A percentile compares a stretch with the other conserved stretches of the same genome.
These are phyloP conservation scores for Nannoperca australis DNA, from an alignment of 2,797 vertebrate genomes.

Conservation along the genomic window DNA sequence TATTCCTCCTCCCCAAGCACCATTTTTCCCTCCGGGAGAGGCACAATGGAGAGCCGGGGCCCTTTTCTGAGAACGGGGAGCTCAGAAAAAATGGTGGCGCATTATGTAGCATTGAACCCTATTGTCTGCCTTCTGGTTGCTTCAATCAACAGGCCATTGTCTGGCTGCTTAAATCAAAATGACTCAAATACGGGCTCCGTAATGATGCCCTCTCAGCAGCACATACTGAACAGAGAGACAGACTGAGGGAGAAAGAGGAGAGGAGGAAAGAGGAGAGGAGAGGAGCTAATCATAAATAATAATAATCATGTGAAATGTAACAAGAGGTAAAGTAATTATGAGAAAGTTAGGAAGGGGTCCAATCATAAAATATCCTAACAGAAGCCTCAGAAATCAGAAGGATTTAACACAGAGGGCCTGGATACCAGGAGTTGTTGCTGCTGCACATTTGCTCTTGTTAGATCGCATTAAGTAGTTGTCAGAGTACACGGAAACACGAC, in stretches of 20 bases:
- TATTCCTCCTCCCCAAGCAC: conserved; percentile 99
- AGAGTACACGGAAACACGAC: conserved; percentile 86
- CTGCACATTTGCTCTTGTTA: conserved; percentile 72
- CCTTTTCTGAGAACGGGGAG: conserved; percentile 91
- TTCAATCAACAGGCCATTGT: conserved; percentile 99
- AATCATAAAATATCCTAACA: conserved; percentile 36
- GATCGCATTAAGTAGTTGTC: conserved; percentile 84
- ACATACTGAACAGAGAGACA: conserved; percentile 93
- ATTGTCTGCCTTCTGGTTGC: conserved; percentile 99
- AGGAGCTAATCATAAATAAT: conserved; percentile 24
- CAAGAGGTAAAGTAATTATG: conserved; percentile 87
- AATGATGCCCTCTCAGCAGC: conserved; percentile 99
- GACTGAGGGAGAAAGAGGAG: conserved; percentile 85
- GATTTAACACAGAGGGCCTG: conserved; percentile 61
- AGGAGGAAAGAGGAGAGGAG: conserved; percentile 65
- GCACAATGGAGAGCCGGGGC: conserved; percentile 96
- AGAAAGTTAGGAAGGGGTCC: conserved; percentile 79
- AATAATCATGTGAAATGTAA: conserved; percentile 72
- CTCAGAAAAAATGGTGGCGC: conserved; percentile 96
- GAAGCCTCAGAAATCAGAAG: conserved; percentile 26
- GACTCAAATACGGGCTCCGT: conserved; percentile 99
- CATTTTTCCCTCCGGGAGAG: conserved; percentile 87
- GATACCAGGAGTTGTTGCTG: conserved; percentile 79
- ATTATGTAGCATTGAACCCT: conserved; percentile 99
- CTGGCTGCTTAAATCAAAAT: conserved; percentile 99